Evolutionary conservation across 2,113 vertebrate genomes (phyloP).

Genomic region (Blennius ocellaris): DNA sequence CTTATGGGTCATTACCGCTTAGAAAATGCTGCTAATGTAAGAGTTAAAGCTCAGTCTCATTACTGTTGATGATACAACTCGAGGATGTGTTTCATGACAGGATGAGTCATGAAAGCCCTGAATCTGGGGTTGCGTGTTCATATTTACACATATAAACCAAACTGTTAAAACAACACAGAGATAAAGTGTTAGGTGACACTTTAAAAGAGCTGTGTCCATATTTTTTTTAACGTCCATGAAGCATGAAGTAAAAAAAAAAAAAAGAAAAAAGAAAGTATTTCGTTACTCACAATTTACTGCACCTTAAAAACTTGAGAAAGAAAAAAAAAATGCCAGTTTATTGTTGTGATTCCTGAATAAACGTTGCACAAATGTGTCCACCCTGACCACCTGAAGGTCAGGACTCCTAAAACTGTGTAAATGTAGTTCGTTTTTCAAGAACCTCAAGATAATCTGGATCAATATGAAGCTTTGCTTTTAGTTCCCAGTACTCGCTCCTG

Average conservation of each 20-base stretch:
- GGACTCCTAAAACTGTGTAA: conserved; percentile 93
- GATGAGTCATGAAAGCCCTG: conserved; percentile 65
- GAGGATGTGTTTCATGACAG: conserved; percentile 41
- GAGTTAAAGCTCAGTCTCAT: conserved; percentile 54
- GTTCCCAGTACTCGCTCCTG: conserved; percentile 95
- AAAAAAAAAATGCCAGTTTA: neutral
- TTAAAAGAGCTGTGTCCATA: conserved; percentile 38
- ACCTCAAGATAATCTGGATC: conserved; percentile 99
- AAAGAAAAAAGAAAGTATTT: conserved; percentile 14
- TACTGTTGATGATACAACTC: conserved; percentile 53
- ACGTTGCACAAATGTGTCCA: conserved; percentile 13
- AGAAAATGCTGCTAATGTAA: conserved; percentile 60
- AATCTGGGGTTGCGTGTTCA: conserved; percentile 49
- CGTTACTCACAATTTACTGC: conserved; percentile 24
- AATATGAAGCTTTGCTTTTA: conserved; percentile 98
- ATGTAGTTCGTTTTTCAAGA: conserved; percentile 98
- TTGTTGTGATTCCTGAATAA: conserved; percentile 47
- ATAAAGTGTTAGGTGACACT: conserved; percentile 52
- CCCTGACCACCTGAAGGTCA: neutral
- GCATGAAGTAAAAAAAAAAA: neutral
- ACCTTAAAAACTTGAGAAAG: conserved; percentile 11
- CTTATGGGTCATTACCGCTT: conserved; percentile 53
- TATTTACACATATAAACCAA: conserved; percentile 62
- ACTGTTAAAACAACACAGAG: conserved; percentile 49
- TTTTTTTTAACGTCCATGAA: conserved; percentile 37